Conservation (phyloP, 2,888 invertebrate genomes). For the Fragum whitleyi region DNA sequence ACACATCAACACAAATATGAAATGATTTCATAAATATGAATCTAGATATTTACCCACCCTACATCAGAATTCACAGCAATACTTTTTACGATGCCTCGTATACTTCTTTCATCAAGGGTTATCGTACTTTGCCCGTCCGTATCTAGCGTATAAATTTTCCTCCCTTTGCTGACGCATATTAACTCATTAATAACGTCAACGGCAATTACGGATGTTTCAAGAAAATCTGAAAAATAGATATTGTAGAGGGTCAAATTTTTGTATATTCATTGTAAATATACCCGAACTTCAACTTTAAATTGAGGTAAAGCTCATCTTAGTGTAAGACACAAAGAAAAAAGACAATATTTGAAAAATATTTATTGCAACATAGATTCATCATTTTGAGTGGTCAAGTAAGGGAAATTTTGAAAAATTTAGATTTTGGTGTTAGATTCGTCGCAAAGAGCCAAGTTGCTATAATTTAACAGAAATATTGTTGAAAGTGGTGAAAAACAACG, state of each 20-base stretch:
- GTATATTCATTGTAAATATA: not conserved
- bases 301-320: not conserved
- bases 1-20: no score
- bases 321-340: not conserved
- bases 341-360: no score
- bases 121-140: not conserved
- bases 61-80: slow-evolving; percentile 18
- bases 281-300: not conserved
- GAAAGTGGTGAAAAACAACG: no score
- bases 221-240: slow-evolving; percentile 23
- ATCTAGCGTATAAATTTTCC: slow-evolving; percentile 11
- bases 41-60: not conserved
- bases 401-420: no score
- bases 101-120: not conserved
- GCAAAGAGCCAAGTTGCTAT: no score
- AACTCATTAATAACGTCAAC: slow-evolving; percentile 40
- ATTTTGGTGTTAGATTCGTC: no score
- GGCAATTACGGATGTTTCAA: slow-evolving; percentile 11
- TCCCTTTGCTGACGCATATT: slow-evolving; percentile 27
- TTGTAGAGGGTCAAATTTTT: no score
- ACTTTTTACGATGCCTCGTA: slow-evolving; percentile 21
- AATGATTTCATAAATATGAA: no score
- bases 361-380: no score
- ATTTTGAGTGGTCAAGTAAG: no score
- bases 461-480: no score